Conservation (phyloP, 2,888 invertebrate species). For the Prostheceraeus crozeri region DNA sequence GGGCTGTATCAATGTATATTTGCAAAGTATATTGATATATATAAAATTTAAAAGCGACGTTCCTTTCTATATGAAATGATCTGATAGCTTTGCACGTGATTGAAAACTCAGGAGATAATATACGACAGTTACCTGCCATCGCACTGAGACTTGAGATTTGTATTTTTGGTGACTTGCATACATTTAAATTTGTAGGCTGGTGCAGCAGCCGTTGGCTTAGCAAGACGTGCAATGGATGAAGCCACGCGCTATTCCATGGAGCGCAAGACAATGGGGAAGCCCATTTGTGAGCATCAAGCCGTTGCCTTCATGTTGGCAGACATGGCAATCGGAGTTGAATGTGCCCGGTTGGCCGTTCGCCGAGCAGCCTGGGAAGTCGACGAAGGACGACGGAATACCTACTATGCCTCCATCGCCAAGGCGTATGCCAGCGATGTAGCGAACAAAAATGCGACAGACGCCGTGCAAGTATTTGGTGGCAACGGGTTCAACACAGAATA, state of each 20-base stretch:
- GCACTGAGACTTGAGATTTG: too few species aligned
- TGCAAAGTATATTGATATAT: too few species aligned
- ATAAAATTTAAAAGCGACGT: too few species aligned
- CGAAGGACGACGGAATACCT: conserved; percentile 70
- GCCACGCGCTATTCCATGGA: conserved; percentile 82
- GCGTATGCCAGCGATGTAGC: conserved; percentile 82
- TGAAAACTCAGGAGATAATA: too few species aligned
- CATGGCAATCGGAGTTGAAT: conserved; percentile 64
- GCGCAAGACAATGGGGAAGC: conserved; percentile 81
- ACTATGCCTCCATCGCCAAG: conserved; percentile 88
- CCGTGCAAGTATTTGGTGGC: conserved; percentile 84
- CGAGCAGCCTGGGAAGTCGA: conserved; percentile 83
- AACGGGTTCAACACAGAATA: conserved; percentile 93
- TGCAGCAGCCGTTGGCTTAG: conserved; percentile 79
- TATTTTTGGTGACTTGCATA: too few species aligned
- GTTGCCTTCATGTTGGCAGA: conserved; percentile 89
- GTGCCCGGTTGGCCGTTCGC: conserved; percentile 75
- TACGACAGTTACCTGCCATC: too few species aligned
- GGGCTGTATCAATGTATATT: too few species aligned
- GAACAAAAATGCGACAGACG: conserved; percentile 84
- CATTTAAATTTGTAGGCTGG: too few species aligned
- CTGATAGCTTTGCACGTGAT: too few species aligned
- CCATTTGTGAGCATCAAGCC: conserved; percentile 65
- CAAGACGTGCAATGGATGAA: conserved; percentile 81
- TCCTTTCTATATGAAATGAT: too few species aligned